phyloP scores from a whole-genome alignment of 2,797 vertebrate genomes.

The Neosilurus mollespiculum region DNA sequence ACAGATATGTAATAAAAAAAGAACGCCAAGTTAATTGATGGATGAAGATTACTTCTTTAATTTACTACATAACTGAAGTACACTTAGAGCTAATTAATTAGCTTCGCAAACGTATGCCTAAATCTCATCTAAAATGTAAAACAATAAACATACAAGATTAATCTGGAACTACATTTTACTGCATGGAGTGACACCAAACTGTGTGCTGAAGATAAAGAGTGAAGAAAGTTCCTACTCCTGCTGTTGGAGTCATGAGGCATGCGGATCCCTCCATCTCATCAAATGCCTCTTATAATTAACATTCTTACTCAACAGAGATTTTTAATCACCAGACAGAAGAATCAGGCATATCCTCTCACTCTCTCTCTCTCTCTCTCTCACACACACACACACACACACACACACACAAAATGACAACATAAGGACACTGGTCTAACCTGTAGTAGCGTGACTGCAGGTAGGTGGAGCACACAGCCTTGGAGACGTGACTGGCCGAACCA shows the following conservation, averaged over 20 bases:
- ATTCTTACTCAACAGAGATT: background rate
- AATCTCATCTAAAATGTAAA: background rate
- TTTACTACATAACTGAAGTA: background rate
- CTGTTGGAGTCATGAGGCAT: background rate
- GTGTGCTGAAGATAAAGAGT: background rate
- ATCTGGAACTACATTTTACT: background rate
- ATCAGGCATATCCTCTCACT: background rate
- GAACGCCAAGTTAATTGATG: background rate
- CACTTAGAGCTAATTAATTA: background rate
- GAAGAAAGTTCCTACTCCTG: background rate
- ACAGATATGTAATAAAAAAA: background rate
- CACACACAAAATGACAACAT: background rate
- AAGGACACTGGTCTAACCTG: slow-evolving; percentile 75
- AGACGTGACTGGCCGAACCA: slow-evolving; percentile 95
- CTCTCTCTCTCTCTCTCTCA: background rate
- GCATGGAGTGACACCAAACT: background rate
- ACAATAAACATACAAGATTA: background rate
- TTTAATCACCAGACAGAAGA: no score
- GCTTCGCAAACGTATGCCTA: background rate
- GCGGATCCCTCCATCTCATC: background rate
- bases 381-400: background rate
- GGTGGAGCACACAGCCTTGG: slow-evolving; percentile 98
- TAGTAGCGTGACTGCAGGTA: slow-evolving; percentile 98
- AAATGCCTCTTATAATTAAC: no score
- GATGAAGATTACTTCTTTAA: background rate